Evolutionary conservation across 92 coral and sea anemone genomes (phyloP).

Genomic region (Plumapathes pennacea): DNA sequence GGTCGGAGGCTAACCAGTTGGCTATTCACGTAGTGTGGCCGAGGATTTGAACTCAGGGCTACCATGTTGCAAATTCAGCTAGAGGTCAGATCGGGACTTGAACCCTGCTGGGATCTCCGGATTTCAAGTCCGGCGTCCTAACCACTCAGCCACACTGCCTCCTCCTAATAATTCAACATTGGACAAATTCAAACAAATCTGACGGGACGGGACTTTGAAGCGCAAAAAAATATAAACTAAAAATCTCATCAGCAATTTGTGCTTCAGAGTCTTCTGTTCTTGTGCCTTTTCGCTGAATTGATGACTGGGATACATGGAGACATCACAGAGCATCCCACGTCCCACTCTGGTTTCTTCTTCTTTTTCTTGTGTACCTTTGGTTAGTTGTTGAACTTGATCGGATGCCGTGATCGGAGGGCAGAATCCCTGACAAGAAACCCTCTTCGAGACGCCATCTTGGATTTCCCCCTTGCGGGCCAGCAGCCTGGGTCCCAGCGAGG

Average conservation of each 20-base stretch:
- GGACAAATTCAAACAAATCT: no score
- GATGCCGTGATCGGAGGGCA: slow-evolving; percentile 58
- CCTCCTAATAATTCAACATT: no score
- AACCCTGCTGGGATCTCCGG: no score
- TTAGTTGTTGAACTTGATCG: slow-evolving; percentile 56
- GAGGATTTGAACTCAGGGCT: no score
- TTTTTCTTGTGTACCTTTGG: slow-evolving; percentile 45
- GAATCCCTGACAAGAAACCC: slow-evolving; percentile 70
- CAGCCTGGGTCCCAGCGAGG: no score
- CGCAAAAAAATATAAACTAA: neutral
- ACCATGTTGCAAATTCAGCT: no score
- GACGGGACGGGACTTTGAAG: no score
- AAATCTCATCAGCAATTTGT: slow-evolving; percentile 14
- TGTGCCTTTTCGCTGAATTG: neutral
- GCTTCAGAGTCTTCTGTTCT: neutral
- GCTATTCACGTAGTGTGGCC: no score
- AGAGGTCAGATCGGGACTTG: no score
- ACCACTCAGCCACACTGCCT: no score
- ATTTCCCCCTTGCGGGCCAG: slow-evolving; percentile 44
- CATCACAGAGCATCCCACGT: slow-evolving; percentile 46
- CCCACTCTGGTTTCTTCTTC: slow-evolving; percentile 96
- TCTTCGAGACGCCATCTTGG: slow-evolving; percentile 90
- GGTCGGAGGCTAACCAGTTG: no score
- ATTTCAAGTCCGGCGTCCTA: no score
- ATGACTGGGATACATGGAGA: neutral